Conservation (phyloP, 64 coral and sea anemone genomes). For the Cladopsammia gracilis region DNA sequence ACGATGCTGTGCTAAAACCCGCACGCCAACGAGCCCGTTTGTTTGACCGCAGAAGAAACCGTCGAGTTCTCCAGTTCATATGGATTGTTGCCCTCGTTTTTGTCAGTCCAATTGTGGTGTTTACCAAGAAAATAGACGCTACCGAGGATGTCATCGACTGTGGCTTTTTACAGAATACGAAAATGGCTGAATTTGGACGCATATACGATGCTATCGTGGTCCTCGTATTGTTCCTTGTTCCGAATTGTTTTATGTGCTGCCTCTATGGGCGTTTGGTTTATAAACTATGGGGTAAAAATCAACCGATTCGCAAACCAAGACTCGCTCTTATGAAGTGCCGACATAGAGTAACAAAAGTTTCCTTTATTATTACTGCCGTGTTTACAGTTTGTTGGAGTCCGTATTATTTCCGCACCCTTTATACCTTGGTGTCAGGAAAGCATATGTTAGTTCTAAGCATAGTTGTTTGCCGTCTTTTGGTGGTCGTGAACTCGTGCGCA, state of each 20-base stretch:
- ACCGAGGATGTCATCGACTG: slow-evolving; percentile 24
- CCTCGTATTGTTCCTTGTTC: slow-evolving; percentile 45
- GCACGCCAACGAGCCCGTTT: neutral
- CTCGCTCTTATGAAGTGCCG: slow-evolving; percentile 45
- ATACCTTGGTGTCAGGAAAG: slow-evolving; percentile 9
- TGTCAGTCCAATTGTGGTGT: slow-evolving; percentile 30
- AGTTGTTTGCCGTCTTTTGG: slow-evolving; percentile 53
- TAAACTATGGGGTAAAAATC: slow-evolving; percentile 44
- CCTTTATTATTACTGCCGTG: slow-evolving; percentile 30
- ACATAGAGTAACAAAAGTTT: slow-evolving; percentile 57
- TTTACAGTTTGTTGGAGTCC: slow-evolving; percentile 63
- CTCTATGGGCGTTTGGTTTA: slow-evolving; percentile 59
- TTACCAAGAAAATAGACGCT: slow-evolving; percentile 21
- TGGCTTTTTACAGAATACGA: slow-evolving; percentile 1
- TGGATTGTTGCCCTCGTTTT: slow-evolving; percentile 36
- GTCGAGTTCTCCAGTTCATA: neutral
- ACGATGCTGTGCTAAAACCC: slow-evolving; percentile 39
- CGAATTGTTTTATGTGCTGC: slow-evolving; percentile 41
- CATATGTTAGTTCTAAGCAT: slow-evolving; percentile 23
- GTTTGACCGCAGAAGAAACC: neutral
- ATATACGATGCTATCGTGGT: slow-evolving; percentile 60
- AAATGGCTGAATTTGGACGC: slow-evolving; percentile 5
- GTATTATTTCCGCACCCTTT: slow-evolving; percentile 35
- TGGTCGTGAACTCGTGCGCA: slow-evolving; percentile 59
- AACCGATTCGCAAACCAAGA: neutral